Percentiles rank a stretch among this genome's conserved stretches.
phyloP scores from a whole-genome alignment of 2,888 invertebrate genomes.

The Empis livida region DNA sequence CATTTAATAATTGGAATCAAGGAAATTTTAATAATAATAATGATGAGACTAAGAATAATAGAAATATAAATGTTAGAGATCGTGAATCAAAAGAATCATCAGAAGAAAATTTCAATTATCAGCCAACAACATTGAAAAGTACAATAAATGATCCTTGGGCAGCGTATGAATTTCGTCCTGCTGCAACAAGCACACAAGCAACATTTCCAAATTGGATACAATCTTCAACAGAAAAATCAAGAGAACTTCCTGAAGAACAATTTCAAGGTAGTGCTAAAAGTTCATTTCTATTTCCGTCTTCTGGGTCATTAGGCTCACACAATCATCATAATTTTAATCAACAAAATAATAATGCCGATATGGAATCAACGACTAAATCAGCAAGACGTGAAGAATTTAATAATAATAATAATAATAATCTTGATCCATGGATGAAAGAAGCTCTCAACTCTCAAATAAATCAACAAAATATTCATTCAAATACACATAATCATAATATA shows the following conservation, averaged over 20 bases:
- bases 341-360: neutral
- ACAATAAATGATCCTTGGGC: slow-evolving; percentile 14
- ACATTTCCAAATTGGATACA: no score
- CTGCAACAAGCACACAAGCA: neutral
- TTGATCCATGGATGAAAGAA: no score
- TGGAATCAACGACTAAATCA: neutral
- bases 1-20: neutral
- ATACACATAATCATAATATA: no score
- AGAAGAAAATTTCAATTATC: neutral
- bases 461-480: no score
- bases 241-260: neutral
- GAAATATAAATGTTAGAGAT: neutral
- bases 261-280: slow-evolving; percentile 7
- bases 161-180: slow-evolving; percentile 17
- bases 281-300: slow-evolving; percentile 6
- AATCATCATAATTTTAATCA: neutral
- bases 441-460: no score
- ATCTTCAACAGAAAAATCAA: neutral
- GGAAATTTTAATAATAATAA: neutral
- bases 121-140: neutral
- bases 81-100: neutral
- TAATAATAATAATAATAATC: no score
- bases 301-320: slow-evolving; percentile 1
- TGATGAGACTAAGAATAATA: neutral
- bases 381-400: no score